A percentile compares a stretch with the other conserved stretches of the same genome.
Evolutionary conservation across 1,140 invertebrate species (phyloP).

Genomic region (Bombyx mandarina): DNA sequence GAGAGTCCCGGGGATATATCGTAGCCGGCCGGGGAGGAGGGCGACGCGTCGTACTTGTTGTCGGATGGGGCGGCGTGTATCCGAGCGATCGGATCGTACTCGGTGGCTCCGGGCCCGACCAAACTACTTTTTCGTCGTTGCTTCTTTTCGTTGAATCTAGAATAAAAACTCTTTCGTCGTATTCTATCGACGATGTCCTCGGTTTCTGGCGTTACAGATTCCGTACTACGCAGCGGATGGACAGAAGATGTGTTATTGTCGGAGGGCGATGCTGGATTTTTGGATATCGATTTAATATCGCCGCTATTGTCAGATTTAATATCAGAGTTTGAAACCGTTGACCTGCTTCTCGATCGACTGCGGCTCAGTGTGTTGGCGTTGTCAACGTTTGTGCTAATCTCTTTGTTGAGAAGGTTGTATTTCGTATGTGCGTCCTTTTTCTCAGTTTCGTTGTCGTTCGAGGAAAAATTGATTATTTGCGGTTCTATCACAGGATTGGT

Average conservation of each 20-base stretch:
- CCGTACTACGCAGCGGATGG: conserved; percentile 40
- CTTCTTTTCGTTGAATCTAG: conserved; percentile 87
- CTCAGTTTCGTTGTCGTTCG: conserved; percentile 38
- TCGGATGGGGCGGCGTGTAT: conserved; percentile 52
- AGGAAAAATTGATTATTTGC: conserved; percentile 49
- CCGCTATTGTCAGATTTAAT: conserved; percentile 43
- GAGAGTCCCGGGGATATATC: conserved; percentile 53
- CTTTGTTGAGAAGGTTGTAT: conserved; percentile 43
- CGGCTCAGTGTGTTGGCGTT: conserved; percentile 40
- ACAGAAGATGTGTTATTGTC: conserved; percentile 21
- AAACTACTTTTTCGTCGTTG: conserved; percentile 74
- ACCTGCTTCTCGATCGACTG: conserved; percentile 56
- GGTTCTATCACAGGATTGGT: conserved; percentile 67
- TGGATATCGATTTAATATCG: conserved; percentile 36
- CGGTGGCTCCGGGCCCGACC: conserved; percentile 70
- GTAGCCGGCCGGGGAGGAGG: conserved; percentile 48
- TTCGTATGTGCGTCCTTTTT: conserved; percentile 56
- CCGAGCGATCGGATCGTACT: conserved; percentile 63
- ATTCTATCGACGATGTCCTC: conserved; percentile 89
- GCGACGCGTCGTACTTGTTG: conserved; percentile 50
- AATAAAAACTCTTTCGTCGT: conserved; percentile 89
- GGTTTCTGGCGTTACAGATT: conserved; percentile 57
- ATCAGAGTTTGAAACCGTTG: conserved; percentile 54
- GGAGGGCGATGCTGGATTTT: conserved; percentile 27
- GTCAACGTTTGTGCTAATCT: conserved; percentile 42